phyloP scores from a whole-genome alignment of 2,888 invertebrate species.

The Metacarcinus magister region DNA sequence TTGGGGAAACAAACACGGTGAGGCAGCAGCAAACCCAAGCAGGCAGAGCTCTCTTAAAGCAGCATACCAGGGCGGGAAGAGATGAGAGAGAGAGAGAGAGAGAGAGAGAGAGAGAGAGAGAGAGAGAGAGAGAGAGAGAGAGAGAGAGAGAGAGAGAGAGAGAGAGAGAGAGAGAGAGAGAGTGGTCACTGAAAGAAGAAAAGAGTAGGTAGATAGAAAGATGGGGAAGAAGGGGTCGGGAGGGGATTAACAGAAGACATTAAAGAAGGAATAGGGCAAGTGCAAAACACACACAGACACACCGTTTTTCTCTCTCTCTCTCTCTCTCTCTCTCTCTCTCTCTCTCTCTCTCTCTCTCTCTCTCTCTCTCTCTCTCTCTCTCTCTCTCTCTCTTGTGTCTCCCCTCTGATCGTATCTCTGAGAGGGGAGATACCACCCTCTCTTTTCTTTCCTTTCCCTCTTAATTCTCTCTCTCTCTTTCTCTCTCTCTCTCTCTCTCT shows the following conservation, averaged over 20 bases:
- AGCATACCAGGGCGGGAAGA: neutral
- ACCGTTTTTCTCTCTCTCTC: neutral
- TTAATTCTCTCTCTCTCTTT: constrained; percentile 1
- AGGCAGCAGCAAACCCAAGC: neutral
- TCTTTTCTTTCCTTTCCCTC: neutral
- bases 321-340: constrained; percentile 10
- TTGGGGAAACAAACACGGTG: neutral
- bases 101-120: constrained; percentile 28
- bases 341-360: neutral
- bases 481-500: constrained; percentile 18
- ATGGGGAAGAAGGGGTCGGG: neutral
- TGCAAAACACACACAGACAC: too few species aligned
- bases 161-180: neutral
- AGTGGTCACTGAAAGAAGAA: neutral
- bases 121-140: neutral
- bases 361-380: too few species aligned
- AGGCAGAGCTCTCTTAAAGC: constrained; percentile 1
- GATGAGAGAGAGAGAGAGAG: constrained; percentile 34
- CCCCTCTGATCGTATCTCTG: too few species aligned
- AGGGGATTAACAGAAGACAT: neutral
- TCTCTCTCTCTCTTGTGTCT: too few species aligned
- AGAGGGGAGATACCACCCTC: constrained; percentile 1
- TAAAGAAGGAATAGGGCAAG: neutral
- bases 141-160: neutral
- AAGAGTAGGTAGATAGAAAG: neutral